phyloP scores from a whole-genome alignment of 2,113 vertebrate genomes.

The Ptilonorhynchus violaceus region DNA sequence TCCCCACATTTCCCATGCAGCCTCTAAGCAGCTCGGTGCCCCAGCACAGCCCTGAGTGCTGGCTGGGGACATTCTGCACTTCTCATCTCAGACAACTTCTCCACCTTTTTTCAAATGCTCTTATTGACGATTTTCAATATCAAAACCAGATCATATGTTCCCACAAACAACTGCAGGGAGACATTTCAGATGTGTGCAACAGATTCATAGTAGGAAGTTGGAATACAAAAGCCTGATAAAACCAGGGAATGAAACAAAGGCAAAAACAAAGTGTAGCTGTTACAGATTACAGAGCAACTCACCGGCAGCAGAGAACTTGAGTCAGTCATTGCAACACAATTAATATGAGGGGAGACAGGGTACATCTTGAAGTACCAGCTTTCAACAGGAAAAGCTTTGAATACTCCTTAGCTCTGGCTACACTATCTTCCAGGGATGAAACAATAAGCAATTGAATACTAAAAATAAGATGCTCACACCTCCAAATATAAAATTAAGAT shows the following conservation, averaged over 20 bases:
- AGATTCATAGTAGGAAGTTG: not conserved
- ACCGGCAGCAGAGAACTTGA: not conserved
- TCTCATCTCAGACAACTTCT: not conserved
- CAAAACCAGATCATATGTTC: not conserved
- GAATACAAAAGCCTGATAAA: not conserved
- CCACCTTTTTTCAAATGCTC: not conserved
- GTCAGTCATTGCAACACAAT: not conserved
- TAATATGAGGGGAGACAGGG: not conserved
- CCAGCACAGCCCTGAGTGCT: not conserved
- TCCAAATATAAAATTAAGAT: not conserved
- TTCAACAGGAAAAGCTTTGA: not conserved
- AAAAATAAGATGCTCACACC: not conserved
- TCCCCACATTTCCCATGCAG: not conserved
- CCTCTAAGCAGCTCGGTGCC: not conserved
- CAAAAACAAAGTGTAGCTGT: not conserved
- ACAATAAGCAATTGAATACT: not conserved
- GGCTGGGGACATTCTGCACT: not conserved
- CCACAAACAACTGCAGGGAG: constrained; percentile 1
- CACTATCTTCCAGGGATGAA: not conserved
- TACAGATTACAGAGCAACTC: not conserved
- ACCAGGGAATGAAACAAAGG: not conserved
- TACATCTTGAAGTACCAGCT: not conserved
- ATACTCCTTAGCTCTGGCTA: not conserved
- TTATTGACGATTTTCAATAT: not conserved
- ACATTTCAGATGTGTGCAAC: not conserved